Base-by-base conservation (phyloP, 2,888 invertebrate species). In the Andrena dorsata region DNA sequence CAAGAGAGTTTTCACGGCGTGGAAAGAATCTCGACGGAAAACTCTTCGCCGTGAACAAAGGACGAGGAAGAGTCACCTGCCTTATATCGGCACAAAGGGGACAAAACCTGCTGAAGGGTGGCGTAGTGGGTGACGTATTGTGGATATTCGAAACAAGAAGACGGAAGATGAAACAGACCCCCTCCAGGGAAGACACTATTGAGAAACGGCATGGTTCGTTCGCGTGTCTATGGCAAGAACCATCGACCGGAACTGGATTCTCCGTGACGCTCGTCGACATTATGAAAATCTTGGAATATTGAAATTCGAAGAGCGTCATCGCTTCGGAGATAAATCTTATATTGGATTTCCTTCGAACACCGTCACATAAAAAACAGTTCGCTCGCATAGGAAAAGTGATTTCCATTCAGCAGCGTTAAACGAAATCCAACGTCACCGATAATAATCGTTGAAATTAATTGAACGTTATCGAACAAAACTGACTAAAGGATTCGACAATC, bases 111-210 rank as follows among this genome's bases (percentile, higher is more conserved):
- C 51, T 28, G 23, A 32, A 23, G 75, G 74, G 60, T 72, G 77
- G 64, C 49, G 30, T 16, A 70, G 69, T 49, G 74, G 75, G 76
- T 77, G 84, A 85, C 75, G 86, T 83, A 87, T 85, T 77, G 84
- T 85, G 82, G 83, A 87, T 80, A 88, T 88, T 84, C 78, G 85
- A 85, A 84, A 87, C 87, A 88, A 84, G 86, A 78, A 81, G 76
- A 65, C 58, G 60, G 69, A 70, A 74, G 70, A 70, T 66, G 73
- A 73, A 74, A 74, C 65, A 23, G 72, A 66, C 60, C 60, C 85
- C 75, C 80, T 73, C 74, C 28, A 63, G 63, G 63, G 76, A 83
- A 60, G 77, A 68, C 56, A 23, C 79, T 72, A 73, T 84, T 35
- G 78, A 88, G 69, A 63, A 71, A 76, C 71, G 60, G 60, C 47